Evolutionary conservation across 2,113 vertebrate genomes (phyloP).

Genomic region (Bos indicus): DNA sequence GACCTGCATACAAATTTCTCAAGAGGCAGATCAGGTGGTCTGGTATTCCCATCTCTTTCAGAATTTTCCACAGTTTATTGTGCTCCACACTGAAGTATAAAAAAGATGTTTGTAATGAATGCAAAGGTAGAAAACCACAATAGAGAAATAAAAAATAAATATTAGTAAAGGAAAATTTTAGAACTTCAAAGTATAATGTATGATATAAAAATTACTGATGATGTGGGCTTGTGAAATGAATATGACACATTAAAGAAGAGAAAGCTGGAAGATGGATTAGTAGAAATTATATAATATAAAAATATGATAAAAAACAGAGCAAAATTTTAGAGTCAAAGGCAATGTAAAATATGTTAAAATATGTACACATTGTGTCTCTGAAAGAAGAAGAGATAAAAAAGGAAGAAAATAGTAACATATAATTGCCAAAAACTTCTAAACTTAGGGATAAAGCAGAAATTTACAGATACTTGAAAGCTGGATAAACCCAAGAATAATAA

Average conservation of each 20-base stretch:
- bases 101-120: background rate
- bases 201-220: background rate
- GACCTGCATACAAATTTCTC: no score
- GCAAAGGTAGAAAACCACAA: background rate
- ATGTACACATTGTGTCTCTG: background rate
- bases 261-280: background rate
- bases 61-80: no score
- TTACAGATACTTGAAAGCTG: background rate
- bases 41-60: no score
- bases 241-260: background rate
- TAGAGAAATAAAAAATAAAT: background rate
- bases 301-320: background rate
- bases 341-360: background rate
- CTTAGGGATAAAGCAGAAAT: background rate
- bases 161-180: background rate
- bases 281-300: background rate
- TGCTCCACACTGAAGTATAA: background rate
- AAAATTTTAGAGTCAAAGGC: background rate
- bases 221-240: background rate
- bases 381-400: background rate
- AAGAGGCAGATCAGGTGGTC: no score
- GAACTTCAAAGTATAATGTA: background rate
- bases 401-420: background rate
- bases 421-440: background rate
- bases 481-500: background rate